These are phyloP conservation scores for Thamnophis elegans DNA, from an alignment of 2,797 vertebrate species.

Conservation along the genomic window DNA sequence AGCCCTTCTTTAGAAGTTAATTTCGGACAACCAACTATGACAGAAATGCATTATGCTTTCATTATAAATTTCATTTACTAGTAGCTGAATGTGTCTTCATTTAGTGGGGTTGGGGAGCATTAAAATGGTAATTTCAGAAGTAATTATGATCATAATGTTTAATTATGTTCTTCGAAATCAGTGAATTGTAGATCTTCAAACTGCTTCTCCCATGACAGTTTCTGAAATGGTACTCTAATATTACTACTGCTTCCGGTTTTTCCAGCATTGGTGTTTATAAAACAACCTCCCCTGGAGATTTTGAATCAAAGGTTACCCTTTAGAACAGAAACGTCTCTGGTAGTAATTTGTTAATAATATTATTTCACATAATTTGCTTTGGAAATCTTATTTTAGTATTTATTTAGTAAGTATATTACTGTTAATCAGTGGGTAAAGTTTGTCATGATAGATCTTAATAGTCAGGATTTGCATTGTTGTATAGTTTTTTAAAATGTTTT, in stretches of 20 bases:
- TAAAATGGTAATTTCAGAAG: background rate
- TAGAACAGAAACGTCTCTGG: background rate
- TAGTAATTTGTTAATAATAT: background rate
- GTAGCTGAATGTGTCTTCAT: background rate
- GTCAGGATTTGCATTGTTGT: slow-evolving; percentile 40
- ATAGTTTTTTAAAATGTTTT: slow-evolving; percentile 52
- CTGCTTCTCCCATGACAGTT: background rate
- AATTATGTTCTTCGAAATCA: background rate
- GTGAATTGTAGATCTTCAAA: background rate
- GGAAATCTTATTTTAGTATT: slow-evolving; percentile 7
- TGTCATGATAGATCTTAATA: slow-evolving; percentile 36
- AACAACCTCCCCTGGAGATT: background rate
- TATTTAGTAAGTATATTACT: slow-evolving; percentile 1
- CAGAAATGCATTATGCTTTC: background rate
- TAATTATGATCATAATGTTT: background rate
- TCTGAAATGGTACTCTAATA: background rate
- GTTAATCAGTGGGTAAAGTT: slow-evolving; percentile 10
- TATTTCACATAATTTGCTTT: background rate
- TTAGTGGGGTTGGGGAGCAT: background rate
- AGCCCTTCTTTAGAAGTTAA: background rate
- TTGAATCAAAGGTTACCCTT: background rate
- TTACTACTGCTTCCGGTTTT: background rate
- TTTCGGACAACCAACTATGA: background rate
- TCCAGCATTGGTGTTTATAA: background rate
- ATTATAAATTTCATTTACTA: slow-evolving; percentile 6